Evolutionary conservation across 2,113 vertebrate species (phyloP).

Genomic region (Ia io): DNA sequence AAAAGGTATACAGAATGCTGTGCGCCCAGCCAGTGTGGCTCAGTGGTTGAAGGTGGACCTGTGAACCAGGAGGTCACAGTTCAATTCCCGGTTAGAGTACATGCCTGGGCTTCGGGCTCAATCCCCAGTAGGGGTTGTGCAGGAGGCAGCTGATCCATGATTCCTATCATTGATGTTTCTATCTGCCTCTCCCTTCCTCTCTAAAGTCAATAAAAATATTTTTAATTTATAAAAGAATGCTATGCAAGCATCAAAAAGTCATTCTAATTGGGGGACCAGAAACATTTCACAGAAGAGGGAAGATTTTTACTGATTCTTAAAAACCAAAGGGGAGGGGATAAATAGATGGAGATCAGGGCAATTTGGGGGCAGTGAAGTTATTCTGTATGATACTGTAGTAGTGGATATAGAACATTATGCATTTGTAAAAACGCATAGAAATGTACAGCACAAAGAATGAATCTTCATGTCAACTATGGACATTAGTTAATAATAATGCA

Average conservation of each 20-base stretch:
- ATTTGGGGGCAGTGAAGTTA: too few relatives aligned
- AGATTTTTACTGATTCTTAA: slow-evolving; percentile 16
- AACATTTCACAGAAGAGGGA: not conserved
- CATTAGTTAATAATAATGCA: not conserved
- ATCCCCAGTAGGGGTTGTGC: not conserved
- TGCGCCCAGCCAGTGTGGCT: not conserved
- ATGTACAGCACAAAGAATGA: not conserved
- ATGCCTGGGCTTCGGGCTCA: not conserved
- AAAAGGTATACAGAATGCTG: not conserved
- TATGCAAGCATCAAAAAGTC: not conserved
- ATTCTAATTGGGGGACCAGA: not conserved
- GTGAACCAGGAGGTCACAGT: not conserved
- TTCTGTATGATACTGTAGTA: not conserved
- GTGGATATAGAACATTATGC: not conserved
- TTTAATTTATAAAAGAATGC: not conserved
- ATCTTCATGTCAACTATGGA: not conserved
- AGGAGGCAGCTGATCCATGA: not conserved
- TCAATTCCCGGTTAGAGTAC: not conserved
- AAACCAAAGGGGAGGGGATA: not conserved
- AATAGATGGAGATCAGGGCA: not conserved
- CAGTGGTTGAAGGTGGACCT: not conserved
- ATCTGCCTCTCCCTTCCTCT: not conserved
- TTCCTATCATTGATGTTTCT: not conserved
- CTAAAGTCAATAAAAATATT: too few relatives aligned
- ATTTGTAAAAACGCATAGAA: slow-evolving; percentile 4